Evolutionary conservation across 2,113 vertebrate genomes (phyloP), one percentile per base, ranked within the genome.

Genomic region (Sebastes fasciatus): DNA sequence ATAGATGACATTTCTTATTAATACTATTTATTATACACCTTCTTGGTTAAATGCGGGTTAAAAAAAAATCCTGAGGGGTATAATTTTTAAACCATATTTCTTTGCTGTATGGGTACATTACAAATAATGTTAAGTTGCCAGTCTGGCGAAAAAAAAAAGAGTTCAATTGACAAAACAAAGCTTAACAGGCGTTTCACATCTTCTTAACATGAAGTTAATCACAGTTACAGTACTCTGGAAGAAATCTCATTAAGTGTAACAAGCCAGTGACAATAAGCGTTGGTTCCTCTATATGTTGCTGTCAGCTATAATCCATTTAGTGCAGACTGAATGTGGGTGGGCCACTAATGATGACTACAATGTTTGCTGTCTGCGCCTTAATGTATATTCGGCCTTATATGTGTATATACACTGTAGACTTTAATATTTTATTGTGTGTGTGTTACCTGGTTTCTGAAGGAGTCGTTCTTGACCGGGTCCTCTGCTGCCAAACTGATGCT

Each of bases 401-500:
- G 40, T 57, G 7, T 48, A 8, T 19, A n/a, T 14, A 40, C 8
- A 51, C 40, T 73, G 51, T 40, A 21, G 9, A 23, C 11, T 54
- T 34, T 17, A 19, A 17, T 46, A 42, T 60, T 17, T 57, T 0
- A 60, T 60, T 5, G 19, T 19, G 48, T 66, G 6, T 23, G 23
- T 51, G 54, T 63, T 43, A 99, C 98, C 94, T 97, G 93, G 88
- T 99, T 99, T 94, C 98, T 96, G 92, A 97, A 97, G 85, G 98
- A 99, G 88, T 96, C 94, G 75, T 97, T 97, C 79, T 96, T 94
- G 58, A 99, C 98, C 0, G 98, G 98, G 86, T 99, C 98, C 89
- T 99, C 98, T 1, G 98, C 98, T 46, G 98, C 98, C 93, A 99
- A 92, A 71, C 98, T 99, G 88, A 99, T 97, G 95, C 98, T 99